Conservation (phyloP, 2,888 invertebrate genomes). For the Deilephila porcellus region DNA sequence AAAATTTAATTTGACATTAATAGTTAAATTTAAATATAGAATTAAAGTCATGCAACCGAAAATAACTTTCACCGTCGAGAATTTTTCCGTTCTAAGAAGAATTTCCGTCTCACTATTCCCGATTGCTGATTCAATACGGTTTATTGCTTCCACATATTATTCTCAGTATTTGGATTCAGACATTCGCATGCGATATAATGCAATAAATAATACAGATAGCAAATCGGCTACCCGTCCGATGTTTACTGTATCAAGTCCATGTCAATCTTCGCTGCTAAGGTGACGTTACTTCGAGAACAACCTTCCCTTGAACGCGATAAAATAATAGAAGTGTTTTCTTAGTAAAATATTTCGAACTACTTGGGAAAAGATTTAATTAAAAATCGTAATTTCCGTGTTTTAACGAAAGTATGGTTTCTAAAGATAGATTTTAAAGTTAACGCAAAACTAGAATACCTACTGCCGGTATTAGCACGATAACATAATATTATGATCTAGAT, state of each 20-base stretch:
- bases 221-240: slow-evolving; percentile 4
- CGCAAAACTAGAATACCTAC: background rate
- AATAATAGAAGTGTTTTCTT: background rate
- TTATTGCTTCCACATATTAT: background rate
- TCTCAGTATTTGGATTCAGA: background rate
- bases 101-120: background rate
- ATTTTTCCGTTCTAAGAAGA: background rate
- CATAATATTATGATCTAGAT: background rate
- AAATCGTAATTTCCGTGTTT: background rate
- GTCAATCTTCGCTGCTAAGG: slow-evolving; percentile 48
- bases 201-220: slow-evolving; percentile 36
- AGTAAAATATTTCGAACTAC: background rate
- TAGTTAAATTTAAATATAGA: too few species aligned
- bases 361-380: background rate
- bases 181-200: slow-evolving; percentile 8
- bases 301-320: slow-evolving; percentile 67
- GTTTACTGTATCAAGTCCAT: slow-evolving; percentile 36
- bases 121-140: background rate
- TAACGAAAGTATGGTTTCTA: background rate
- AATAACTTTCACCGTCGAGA: too few species aligned
- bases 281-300: slow-evolving; percentile 44
- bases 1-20: too few species aligned
- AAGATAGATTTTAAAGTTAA: background rate
- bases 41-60: too few species aligned
- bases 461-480: background rate